These are phyloP conservation scores for Morus bassanus DNA, from an alignment of 2,797 vertebrate genomes.

Conservation along the genomic window DNA sequence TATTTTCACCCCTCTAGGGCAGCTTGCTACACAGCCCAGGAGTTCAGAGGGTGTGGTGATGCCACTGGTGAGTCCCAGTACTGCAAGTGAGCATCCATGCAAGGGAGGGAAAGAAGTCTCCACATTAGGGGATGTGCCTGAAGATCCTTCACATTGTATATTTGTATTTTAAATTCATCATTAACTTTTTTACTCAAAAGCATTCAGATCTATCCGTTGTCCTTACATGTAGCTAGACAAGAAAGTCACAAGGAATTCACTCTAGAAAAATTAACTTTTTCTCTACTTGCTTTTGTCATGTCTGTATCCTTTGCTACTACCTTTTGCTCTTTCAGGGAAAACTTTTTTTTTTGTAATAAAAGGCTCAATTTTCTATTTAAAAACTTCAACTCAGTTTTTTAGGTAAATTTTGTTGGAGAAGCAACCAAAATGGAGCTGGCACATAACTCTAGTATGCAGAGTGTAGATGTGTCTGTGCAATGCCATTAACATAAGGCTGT, in stretches of 20 bases:
- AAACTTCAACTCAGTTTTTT: background rate
- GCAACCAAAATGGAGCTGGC: background rate
- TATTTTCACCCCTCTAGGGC: background rate
- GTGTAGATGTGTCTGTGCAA: background rate
- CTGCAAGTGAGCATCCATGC: background rate
- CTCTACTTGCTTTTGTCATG: background rate
- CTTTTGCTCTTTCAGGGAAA: background rate
- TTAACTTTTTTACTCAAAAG: background rate
- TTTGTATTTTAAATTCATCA: background rate
- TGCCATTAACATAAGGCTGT: background rate
- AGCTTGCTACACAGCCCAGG: background rate
- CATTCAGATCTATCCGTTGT: background rate
- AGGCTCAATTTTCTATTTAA: background rate
- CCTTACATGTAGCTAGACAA: fast-evolving
- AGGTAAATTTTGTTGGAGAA: background rate
- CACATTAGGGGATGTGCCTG: background rate
- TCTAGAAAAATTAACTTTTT: background rate
- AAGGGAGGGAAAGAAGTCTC: background rate
- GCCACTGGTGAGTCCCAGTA: background rate
- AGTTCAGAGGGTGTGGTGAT: background rate
- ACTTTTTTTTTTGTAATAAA: background rate
- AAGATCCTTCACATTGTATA: background rate
- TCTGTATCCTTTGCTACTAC: background rate
- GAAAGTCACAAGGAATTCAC: background rate
- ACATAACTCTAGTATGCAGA: background rate